phyloP scores from a whole-genome alignment of 2,797 vertebrate genomes.

The Phalanger gymnotis region DNA sequence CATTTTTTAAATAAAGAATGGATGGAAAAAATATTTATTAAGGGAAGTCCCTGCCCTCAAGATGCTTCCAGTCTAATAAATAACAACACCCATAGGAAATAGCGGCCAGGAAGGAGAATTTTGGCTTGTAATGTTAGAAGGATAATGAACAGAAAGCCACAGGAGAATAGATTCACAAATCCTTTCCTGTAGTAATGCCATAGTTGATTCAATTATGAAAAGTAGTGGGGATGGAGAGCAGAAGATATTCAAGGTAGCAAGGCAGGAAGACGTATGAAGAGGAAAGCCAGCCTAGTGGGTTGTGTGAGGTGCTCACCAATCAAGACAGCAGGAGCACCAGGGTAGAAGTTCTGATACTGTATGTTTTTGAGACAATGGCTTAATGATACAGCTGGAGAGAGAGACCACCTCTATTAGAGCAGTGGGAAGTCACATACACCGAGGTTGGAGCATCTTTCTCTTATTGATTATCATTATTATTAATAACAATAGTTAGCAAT shows the following conservation, averaged over 20 bases:
- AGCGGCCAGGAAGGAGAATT: not conserved
- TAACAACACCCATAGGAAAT: not conserved
- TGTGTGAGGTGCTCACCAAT: not conserved
- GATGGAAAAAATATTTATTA: not conserved
- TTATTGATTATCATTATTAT: not conserved
- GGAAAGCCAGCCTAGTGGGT: not conserved
- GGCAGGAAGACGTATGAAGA: not conserved
- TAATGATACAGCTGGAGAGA: not conserved
- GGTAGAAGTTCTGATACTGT: not conserved
- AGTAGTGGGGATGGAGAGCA: not conserved
- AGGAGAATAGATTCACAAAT: not conserved
- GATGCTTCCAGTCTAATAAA: not conserved
- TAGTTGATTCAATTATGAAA: not conserved
- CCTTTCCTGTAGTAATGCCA: not conserved
- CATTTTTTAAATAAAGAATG: not conserved
- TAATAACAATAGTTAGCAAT: not conserved
- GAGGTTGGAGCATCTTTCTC: not conserved
- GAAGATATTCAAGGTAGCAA: not conserved
- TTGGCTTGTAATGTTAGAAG: not conserved
- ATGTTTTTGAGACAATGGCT: not conserved
- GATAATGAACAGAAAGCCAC: not conserved
- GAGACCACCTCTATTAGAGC: not conserved
- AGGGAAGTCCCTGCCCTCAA: not conserved
- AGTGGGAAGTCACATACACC: not conserved
- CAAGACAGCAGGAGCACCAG: not conserved